Evolutionary conservation across 2,888 invertebrate genomes (phyloP), one percentile per base, ranked within the genome.

Genomic region (Nomada ruficornis): DNA sequence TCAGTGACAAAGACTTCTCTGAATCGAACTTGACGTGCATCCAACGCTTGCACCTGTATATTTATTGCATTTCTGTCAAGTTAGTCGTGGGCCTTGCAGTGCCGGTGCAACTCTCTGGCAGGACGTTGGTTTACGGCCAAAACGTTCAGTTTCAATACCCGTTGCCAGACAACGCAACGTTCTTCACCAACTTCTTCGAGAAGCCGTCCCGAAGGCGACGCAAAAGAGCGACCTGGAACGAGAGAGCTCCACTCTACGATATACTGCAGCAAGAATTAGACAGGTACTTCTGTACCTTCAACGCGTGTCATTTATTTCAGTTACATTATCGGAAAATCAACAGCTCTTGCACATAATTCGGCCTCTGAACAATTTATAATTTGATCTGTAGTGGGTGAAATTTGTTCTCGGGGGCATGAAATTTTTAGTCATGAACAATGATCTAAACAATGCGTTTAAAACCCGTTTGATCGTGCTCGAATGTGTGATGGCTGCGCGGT

Each of bases 71-170:
- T 73, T 78, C 50, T 69, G 57, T 74, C 44, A 84, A 96, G 96
- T 92, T 96, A 4, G 93, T 96, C 59, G 88, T 96, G 11, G 96
- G 96, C 18, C 91, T 96, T 29, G 94, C 95, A 13, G 90, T 95
- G 0, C 96, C 96, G 1, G 94, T 96, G 9, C 94, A 95, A 44
- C 94, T 95, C 11, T 94, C 94, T 0, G 95, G 95, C 63, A 93
- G 95, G 73, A 95, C 94, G 73, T 90, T 96, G 84, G 93, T 94
- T 0, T 95, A 96, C 81, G 95, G 94, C 0, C 95, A 95, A 70
- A 96, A 96, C 91, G 94, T 96, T 80, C 96, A 96, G 91, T 96
- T 95, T 91, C 96, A 96, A 89, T 96, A 96, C 89, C 47, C 92
- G 0, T 92, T 95, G 83, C 95, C 95, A 65, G 89, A 91, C 71